phyloP scores from a whole-genome alignment of 1,140 invertebrate genomes.

The Cydia fagiglandana region DNA sequence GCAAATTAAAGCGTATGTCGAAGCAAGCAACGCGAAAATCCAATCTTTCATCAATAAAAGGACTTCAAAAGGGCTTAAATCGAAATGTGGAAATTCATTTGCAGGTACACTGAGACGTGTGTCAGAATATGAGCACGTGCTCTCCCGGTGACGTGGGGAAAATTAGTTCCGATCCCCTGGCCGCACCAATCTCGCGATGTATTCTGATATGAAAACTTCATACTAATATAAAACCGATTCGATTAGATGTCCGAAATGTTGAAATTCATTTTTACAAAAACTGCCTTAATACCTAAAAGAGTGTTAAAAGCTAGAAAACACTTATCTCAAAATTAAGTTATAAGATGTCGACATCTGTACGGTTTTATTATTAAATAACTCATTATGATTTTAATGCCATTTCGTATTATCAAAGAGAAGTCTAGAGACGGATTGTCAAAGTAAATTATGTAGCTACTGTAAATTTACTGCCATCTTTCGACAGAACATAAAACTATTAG shows the following conservation, averaged over 20 bases:
- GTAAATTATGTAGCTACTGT: no score
- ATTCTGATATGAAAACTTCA: conserved; percentile 39
- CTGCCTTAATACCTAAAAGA: no score
- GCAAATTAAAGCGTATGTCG: neutral
- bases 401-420: no score
- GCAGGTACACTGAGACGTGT: conserved; percentile 20
- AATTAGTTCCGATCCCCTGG: conserved; percentile 69
- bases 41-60: conserved; percentile 26
- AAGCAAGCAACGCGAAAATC: conserved; percentile 20
- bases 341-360: no score
- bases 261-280: no score
- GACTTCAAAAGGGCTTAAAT: conserved; percentile 30
- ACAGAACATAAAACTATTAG: no score
- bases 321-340: no score
- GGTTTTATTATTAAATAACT: no score
- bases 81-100: conserved; percentile 16
- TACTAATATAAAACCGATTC: conserved; percentile 3
- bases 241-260: neutral
- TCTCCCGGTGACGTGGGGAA: conserved; percentile 60
- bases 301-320: no score
- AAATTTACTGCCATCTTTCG: no score
- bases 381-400: no score
- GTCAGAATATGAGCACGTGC: conserved; percentile 48
- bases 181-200: conserved; percentile 50
- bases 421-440: no score